Conservation (phyloP, 64 coral and sea anemone species). For the Anthopleura sola region DNA sequence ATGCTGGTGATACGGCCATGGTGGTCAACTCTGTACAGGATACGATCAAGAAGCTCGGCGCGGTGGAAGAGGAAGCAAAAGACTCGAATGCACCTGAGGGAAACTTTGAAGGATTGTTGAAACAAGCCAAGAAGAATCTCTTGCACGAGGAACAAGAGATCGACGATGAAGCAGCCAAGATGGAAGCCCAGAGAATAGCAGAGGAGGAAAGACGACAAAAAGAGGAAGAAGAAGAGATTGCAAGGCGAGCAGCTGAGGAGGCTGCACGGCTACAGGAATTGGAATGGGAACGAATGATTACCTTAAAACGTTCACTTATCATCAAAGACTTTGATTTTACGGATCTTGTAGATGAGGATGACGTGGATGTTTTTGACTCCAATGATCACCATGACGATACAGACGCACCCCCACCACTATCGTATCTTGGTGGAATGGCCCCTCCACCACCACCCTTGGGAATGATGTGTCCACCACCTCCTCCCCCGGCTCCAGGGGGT, state of each 20-base stretch:
- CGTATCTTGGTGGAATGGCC: constrained; percentile 49
- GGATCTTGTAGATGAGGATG: constrained; percentile 86
- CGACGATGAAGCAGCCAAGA: constrained; percentile 6
- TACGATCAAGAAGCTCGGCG: constrained; percentile 48
- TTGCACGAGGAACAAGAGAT: constrained; percentile 1
- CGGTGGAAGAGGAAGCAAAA: constrained; percentile 50
- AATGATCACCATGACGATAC: constrained; percentile 41
- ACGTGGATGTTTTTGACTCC: constrained; percentile 61
- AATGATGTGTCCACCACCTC: constrained; percentile 60
- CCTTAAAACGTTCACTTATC: constrained; percentile 87
- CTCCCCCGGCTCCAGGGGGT: constrained; percentile 53
- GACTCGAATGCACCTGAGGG: constrained; percentile 9
- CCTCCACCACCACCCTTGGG: constrained; percentile 58
- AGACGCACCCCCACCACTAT: constrained; percentile 63
- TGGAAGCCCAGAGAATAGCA: constrained; percentile 57
- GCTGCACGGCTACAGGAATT: constrained; percentile 78
- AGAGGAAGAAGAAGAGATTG: constrained; percentile 74
- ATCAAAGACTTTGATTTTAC: constrained; percentile 99
- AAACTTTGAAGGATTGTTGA: constrained; percentile 38
- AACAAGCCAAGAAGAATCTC: constrained; percentile 43
- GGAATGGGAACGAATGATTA: constrained; percentile 95
- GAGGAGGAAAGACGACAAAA: constrained; percentile 59
- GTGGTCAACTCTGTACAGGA: constrained; percentile 41
- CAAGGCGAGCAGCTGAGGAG: constrained; percentile 71
- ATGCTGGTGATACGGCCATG: constrained; percentile 8